phyloP scores from a whole-genome alignment of 1,140 invertebrate species.

The Macrotrachela quadricornifera region DNA sequence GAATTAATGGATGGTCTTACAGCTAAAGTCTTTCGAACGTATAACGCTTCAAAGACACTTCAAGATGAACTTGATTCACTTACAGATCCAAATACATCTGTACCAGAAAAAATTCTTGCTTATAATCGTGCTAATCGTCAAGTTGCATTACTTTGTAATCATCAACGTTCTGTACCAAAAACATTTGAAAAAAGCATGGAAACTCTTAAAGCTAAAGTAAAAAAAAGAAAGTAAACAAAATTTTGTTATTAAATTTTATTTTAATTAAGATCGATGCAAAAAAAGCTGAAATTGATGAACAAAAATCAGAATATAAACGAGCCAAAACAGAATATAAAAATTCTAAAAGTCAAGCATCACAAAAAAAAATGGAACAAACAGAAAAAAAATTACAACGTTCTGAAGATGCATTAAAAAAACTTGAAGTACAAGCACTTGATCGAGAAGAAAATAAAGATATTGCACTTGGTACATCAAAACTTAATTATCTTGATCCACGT shows the following conservation, averaged over 20 bases:
- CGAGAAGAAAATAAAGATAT: conserved; percentile 99
- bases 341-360: no score
- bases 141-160: conserved; percentile 96
- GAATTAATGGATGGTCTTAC: conserved; percentile 94
- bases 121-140: conserved; percentile 95
- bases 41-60: conserved; percentile 88
- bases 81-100: conserved; percentile 38
- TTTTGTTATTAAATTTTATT: no score
- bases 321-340: no score
- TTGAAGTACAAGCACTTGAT: conserved; percentile 88
- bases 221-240: no score
- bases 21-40: conserved; percentile 99
- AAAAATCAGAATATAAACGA: no score
- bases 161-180: conserved; percentile 86
- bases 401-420: conserved; percentile 71
- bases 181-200: conserved; percentile 96
- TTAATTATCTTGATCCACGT: conserved; percentile 96
- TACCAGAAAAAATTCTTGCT: conserved; percentile 54
- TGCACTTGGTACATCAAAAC: conserved; percentile 86
- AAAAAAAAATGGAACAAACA: conserved; percentile 50
- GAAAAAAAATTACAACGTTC: conserved; percentile 62
- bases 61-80: conserved; percentile 81
- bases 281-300: no score
- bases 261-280: no score
- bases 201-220: conserved; percentile 67